phyloP scores from a whole-genome alignment of 2,113 vertebrate species.

The Vidua chalybeata region DNA sequence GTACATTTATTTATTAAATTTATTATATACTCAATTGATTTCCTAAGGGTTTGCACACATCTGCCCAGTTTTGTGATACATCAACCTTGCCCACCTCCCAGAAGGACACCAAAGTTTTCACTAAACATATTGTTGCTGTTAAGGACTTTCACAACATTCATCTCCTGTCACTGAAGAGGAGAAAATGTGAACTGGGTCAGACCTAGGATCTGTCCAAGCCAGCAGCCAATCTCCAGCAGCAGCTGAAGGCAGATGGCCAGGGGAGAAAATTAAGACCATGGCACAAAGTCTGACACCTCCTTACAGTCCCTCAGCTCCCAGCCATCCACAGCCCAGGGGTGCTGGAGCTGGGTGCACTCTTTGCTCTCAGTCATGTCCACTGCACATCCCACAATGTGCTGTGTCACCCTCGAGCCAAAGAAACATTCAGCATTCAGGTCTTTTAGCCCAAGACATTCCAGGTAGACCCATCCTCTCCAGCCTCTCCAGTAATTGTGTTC shows the following conservation, averaged over 20 bases:
- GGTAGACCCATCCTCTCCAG: rapidly evolving
- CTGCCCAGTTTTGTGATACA: not conserved
- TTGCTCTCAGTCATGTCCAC: not conserved
- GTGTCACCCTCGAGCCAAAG: rapidly evolving
- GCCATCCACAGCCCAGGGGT: not conserved
- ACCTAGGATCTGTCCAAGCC: not conserved
- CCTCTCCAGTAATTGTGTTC: not conserved
- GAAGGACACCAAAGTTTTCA: not conserved
- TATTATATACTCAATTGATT: not conserved
- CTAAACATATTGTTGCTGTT: not conserved
- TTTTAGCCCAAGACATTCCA: not conserved
- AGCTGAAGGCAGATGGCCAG: not conserved
- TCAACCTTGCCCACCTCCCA: not conserved
- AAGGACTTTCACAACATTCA: not conserved
- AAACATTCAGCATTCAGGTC: not conserved
- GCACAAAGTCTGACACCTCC: not conserved
- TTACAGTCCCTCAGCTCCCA: not conserved
- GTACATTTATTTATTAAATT: not conserved
- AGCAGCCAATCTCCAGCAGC: not conserved
- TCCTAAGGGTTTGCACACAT: not conserved
- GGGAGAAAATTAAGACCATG: not conserved
- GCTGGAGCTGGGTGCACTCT: not conserved
- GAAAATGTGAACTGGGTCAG: not conserved
- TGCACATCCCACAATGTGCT: not conserved
- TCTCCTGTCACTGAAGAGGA: not conserved